These are phyloP conservation scores for Upupa epops DNA, from an alignment of 2,113 vertebrate genomes.

Conservation along the genomic window DNA sequence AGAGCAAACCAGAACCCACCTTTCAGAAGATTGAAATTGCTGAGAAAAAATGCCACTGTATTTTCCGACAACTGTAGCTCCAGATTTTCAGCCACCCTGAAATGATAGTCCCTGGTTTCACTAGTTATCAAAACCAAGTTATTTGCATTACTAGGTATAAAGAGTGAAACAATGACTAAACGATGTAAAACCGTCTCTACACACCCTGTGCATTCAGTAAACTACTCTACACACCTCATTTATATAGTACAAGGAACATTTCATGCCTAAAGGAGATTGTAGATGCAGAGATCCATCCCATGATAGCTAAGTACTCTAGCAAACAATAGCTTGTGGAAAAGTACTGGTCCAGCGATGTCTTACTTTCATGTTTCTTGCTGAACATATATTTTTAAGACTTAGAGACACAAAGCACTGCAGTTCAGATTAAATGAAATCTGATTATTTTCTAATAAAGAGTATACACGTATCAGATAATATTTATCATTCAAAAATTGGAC, in stretches of 20 bases:
- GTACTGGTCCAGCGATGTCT: not conserved
- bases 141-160: accelerated
- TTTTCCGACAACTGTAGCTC: not conserved
- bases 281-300: not conserved
- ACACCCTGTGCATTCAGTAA: not conserved
- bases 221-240: not conserved
- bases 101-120: slow-evolving; percentile 7
- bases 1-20: slow-evolving; percentile 36
- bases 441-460: not conserved
- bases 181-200: not conserved
- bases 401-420: not conserved
- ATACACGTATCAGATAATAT: not conserved
- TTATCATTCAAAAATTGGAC: not conserved
- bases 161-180: not conserved
- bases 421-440: not conserved
- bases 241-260: not conserved
- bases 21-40: slow-evolving; percentile 4
- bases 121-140: not conserved
- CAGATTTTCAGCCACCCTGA: slow-evolving; percentile 58
- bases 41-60: not conserved
- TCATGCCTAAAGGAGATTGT: not conserved
- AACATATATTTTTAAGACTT: not conserved
- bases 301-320: not conserved
- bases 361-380: not conserved
- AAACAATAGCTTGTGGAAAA: not conserved